Evolutionary conservation across 2,888 invertebrate species (phyloP).

Genomic region (Drosophila anceps): DNA sequence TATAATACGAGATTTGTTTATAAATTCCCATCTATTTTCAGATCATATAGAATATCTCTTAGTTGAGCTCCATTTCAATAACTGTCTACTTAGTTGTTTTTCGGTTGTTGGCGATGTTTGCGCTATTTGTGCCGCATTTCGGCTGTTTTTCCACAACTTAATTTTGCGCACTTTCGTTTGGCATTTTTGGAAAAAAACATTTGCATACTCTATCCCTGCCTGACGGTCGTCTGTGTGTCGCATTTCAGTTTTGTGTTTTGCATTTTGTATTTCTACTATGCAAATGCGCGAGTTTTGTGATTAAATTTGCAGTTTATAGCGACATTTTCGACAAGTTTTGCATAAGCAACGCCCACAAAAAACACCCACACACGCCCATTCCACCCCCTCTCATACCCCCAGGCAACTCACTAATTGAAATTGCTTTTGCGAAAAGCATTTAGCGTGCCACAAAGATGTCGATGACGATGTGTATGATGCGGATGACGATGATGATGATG

Average conservation of each 20-base stretch:
- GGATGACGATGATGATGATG: background rate
- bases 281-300: slow-evolving; percentile 61
- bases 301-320: slow-evolving; percentile 69
- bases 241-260: slow-evolving; percentile 26
- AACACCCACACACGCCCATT: background rate
- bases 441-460: slow-evolving; percentile 68
- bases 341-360: slow-evolving; percentile 36
- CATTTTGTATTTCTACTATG: slow-evolving; percentile 41
- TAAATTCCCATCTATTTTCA: too few relatives aligned
- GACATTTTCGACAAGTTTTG: slow-evolving; percentile 56
- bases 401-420: slow-evolving; percentile 70
- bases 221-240: slow-evolving; percentile 9
- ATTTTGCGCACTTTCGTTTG: slow-evolving; percentile 61
- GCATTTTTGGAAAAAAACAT: slow-evolving; percentile 50
- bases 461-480: slow-evolving; percentile 18
- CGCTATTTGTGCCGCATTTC: slow-evolving; percentile 39
- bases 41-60: background rate
- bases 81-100: slow-evolving; percentile 3
- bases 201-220: slow-evolving; percentile 38
- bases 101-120: slow-evolving; percentile 23
- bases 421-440: slow-evolving; percentile 73
- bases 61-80: background rate
- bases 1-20: too few relatives aligned
- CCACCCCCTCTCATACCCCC: background rate
- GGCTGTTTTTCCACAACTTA: slow-evolving; percentile 57